Base-by-base conservation (phyloP, 2,888 invertebrate genomes). In the Rhogogaster chlorosoma region DNA sequence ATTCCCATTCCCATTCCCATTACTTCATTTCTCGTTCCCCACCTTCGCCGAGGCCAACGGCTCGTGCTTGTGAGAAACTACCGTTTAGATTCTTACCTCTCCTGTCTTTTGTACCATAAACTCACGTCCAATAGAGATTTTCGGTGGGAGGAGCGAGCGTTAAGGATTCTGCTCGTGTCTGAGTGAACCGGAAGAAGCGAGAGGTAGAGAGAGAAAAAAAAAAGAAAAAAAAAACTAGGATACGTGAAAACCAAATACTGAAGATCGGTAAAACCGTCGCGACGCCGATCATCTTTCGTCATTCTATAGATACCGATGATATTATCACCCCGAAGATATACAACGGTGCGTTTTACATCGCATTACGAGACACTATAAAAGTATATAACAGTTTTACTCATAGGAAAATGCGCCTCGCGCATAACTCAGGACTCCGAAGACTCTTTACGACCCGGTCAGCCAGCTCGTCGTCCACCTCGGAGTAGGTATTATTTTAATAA, bases 291-390 rank as follows among this genome's bases (percentile, higher is more conserved):
- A 61, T 80, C 22, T 80, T 61, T 61, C 57, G n/a, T n/a, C 45
- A 36, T 80, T 32, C 53, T n/a, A 36, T 26, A 32, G 57, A 22
- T 22, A 22, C 89, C 91, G 91, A 92, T 91, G 91, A 92, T 92
- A 92, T 92, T 91, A 90, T 90, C 83, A 45, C 83, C 22, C 36
- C 88, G 85, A 91, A 91, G 91, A 91, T 91, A 91, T 91, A 91
- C 90, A 90, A 88, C 91, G 90, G 86, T 80, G 89, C 89, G 89
- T 89, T 91, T 92, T 92, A 91, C 91, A 89, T 91, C 90, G 89
- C 89, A 92, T 92, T 91, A 92, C 90, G 88, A 89, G 88, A 91
- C 90, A 89, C 89, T 90, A 90, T 90, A 90, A 83, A 90, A 90
- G 89, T 90, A 90, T 90, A 91, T 57, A 67, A 67, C 70, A 83